Conservation (phyloP, 2,888 invertebrate species). For the Pimpla rufipes region DNA sequence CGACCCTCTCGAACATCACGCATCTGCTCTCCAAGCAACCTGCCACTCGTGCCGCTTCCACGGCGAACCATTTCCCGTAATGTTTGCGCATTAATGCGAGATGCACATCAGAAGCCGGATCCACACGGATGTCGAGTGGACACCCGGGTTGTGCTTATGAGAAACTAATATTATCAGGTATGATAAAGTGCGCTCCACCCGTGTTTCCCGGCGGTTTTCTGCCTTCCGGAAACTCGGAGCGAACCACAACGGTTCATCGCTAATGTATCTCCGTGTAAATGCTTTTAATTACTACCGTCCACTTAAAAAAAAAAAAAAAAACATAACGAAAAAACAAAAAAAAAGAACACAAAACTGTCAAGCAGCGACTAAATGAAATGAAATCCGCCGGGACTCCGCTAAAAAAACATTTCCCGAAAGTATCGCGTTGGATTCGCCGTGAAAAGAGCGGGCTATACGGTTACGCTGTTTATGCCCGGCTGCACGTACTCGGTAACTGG, state of each 20-base stretch:
- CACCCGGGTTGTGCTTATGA: constrained; percentile 18
- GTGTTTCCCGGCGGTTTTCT: background rate
- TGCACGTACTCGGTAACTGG: background rate
- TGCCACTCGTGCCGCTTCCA: constrained; percentile 31
- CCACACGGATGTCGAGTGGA: constrained; percentile 21
- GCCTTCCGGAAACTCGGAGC: background rate
- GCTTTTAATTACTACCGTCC: background rate
- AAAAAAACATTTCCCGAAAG: constrained; percentile 1
- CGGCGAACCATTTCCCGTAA: constrained; percentile 31
- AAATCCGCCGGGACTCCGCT: no score
- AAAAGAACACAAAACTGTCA: background rate
- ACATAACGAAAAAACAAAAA: background rate
- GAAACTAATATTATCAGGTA: background rate
- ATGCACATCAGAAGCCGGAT: constrained; percentile 34
- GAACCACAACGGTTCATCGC: background rate
- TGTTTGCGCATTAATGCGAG: constrained; percentile 30
- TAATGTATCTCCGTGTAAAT: background rate
- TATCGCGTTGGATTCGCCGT: background rate
- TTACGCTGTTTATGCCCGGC: constrained; percentile 20
- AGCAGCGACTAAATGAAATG: background rate
- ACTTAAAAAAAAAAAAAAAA: constrained; percentile 18
- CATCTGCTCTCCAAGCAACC: constrained; percentile 30
- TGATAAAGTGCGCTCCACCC: background rate
- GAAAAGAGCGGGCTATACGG: constrained; percentile 1
- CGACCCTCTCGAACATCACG: constrained; percentile 61